These are phyloP conservation scores for Carassius gibelio DNA, from an alignment of 2,113 vertebrate species.

Conservation along the genomic window DNA sequence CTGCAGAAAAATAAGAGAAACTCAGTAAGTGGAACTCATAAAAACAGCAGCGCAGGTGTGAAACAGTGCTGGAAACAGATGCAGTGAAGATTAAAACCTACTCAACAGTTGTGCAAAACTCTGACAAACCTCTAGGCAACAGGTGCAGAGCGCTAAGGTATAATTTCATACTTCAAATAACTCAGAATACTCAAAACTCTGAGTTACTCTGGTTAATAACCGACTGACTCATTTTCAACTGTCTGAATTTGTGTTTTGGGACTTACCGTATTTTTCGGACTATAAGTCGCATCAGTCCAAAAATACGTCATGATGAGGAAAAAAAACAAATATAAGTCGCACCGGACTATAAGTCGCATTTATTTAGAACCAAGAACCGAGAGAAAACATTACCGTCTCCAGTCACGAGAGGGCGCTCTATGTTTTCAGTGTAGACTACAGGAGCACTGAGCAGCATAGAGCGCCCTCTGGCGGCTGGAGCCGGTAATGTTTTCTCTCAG, in stretches of 20 bases:
- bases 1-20: constrained; percentile 65
- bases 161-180: neutral
- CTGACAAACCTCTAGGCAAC: neutral
- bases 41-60: neutral
- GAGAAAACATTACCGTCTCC: no score
- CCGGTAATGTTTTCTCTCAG: no score
- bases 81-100: neutral
- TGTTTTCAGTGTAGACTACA: no score
- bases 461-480: no score
- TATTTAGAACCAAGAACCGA: no score
- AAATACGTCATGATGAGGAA: no score
- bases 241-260: neutral
- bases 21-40: neutral
- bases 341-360: no score
- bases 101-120: neutral
- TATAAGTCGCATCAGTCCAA: no score
- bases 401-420: no score
- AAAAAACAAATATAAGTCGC: no score
- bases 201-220: neutral
- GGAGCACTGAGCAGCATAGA: no score
- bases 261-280: no score
- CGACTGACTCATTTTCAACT: neutral
- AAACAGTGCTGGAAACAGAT: neutral
- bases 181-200: neutral
- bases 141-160: neutral